Conservation (phyloP, 2,797 vertebrate genomes). For the Antennarius maculatus region DNA sequence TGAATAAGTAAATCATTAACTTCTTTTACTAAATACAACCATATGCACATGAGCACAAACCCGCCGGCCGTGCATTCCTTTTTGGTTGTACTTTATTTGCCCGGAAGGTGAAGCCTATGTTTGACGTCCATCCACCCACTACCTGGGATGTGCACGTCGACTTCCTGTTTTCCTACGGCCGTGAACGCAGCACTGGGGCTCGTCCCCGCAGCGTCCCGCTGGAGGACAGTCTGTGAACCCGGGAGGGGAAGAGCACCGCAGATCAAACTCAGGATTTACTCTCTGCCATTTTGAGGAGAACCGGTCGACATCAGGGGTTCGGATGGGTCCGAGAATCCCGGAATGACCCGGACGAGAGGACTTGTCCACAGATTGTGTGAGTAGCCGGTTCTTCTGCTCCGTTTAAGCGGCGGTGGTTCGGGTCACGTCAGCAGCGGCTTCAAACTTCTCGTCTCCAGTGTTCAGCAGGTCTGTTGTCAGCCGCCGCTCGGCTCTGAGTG, state of each 20-base stretch:
- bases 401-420: conserved; percentile 13
- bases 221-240: conserved; percentile 65
- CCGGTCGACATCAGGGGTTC: conserved; percentile 50
- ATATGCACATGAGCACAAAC: fast-evolving
- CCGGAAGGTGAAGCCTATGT: too few relatives aligned
- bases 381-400: conserved; percentile 25
- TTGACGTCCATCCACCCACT: too few relatives aligned
- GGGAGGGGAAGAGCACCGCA: conserved; percentile 52
- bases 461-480: conserved; percentile 18
- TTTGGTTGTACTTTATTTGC: too few relatives aligned
- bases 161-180: conserved; percentile 39
- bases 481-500: neutral
- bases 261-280: conserved; percentile 70
- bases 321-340: conserved; percentile 47
- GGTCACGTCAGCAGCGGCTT: neutral
- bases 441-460: neutral
- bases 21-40: neutral
- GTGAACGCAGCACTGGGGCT: conserved; percentile 49
- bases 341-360: conserved; percentile 58
- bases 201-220: conserved; percentile 64
- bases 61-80: too few relatives aligned
- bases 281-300: conserved; percentile 84
- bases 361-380: conserved; percentile 39
- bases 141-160: fast-evolving
- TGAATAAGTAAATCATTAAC: neutral